These are phyloP conservation scores for Sinocyclocheilus anshuiensis DNA, from an alignment of 2,113 vertebrate genomes.

Conservation along the genomic window DNA sequence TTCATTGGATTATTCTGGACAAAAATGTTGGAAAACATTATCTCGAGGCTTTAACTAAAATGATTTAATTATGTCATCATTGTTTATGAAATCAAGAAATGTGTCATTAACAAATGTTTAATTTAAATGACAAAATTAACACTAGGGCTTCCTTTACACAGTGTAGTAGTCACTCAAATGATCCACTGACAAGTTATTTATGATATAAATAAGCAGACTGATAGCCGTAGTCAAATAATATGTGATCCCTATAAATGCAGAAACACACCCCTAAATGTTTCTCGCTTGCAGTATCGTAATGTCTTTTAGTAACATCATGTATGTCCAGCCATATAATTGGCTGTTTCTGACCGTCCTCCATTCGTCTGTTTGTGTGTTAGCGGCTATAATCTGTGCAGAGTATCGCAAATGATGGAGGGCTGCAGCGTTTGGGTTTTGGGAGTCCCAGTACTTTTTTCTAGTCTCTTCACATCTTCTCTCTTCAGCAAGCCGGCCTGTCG, in stretches of 20 bases:
- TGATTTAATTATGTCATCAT: not conserved
- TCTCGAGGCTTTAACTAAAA: not conserved
- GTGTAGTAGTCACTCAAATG: not conserved
- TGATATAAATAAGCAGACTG: not conserved
- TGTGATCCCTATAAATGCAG: not conserved
- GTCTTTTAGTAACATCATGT: not conserved
- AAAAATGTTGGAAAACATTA: not conserved
- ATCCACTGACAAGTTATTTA: not conserved
- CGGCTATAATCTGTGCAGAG: not conserved
- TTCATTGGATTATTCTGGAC: not conserved
- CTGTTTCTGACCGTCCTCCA: not conserved
- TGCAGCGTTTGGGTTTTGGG: conserved; percentile 1
- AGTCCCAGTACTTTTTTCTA: conserved; percentile 9
- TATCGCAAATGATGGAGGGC: not conserved
- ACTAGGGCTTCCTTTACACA: not conserved
- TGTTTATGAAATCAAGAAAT: not conserved
- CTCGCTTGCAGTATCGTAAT: not conserved
- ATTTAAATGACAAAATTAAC: not conserved
- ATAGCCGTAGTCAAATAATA: not conserved
- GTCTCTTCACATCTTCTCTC: conserved; percentile 30
- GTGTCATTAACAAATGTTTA: too few relatives aligned
- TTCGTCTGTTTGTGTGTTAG: not conserved
- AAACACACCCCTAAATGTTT: not conserved
- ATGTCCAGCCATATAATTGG: not conserved
- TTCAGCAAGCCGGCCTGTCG: not conserved